Conservation (phyloP, 2,888 invertebrate genomes). For the Helleia helle region DNA sequence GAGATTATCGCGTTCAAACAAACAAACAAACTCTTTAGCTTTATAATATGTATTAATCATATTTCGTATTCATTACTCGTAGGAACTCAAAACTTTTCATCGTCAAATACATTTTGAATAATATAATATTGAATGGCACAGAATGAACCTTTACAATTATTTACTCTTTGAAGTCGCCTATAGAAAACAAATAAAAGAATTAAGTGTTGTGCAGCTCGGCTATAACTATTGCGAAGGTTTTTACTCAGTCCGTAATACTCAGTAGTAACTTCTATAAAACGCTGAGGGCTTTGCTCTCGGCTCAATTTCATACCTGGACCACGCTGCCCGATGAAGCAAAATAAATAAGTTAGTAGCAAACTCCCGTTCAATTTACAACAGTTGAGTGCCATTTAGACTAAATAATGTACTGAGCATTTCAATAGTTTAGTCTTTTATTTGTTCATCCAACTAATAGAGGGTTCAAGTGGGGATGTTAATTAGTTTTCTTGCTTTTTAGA, state of each 20-base stretch:
- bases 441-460: too few relatives aligned
- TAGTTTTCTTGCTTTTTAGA: too few relatives aligned
- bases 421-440: too few relatives aligned
- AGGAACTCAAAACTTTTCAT: too few relatives aligned
- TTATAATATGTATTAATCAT: too few relatives aligned
- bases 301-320: slow-evolving; percentile 11
- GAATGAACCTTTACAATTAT: not conserved
- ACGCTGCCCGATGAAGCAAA: slow-evolving; percentile 1
- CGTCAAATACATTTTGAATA: too few relatives aligned
- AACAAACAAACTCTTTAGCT: too few relatives aligned
- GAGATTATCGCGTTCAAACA: too few relatives aligned
- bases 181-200: slow-evolving; percentile 7
- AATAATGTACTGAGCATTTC: too few relatives aligned
- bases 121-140: not conserved
- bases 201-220: slow-evolving; percentile 4
- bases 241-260: slow-evolving; percentile 3
- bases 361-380: not conserved
- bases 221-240: slow-evolving; percentile 6
- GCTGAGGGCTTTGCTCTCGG: slow-evolving; percentile 12
- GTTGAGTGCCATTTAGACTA: not conserved
- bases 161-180: slow-evolving; percentile 2
- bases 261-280: slow-evolving; percentile 10
- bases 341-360: slow-evolving; percentile 1
- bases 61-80: too few relatives aligned
- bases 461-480: too few relatives aligned